These are phyloP conservation scores for Orchesella flavescens DNA, from an alignment of 2,888 invertebrate genomes.

Conservation along the genomic window DNA sequence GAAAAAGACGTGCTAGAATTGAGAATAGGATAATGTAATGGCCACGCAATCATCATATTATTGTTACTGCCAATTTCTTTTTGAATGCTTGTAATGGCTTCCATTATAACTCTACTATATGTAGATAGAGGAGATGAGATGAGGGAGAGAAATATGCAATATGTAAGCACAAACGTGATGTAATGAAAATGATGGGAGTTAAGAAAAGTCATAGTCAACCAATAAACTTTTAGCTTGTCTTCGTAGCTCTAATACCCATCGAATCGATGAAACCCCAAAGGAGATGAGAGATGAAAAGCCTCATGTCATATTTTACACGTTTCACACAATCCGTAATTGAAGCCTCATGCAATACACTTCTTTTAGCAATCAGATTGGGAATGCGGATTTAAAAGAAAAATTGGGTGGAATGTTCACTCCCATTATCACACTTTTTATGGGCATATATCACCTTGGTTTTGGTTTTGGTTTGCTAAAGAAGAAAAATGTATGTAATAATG, in stretches of 20 bases:
- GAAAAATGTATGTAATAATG: too few relatives aligned
- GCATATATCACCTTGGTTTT: too few relatives aligned
- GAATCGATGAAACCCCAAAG: too few relatives aligned
- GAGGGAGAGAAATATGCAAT: too few relatives aligned
- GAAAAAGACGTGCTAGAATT: background rate
- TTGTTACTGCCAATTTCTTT: constrained; percentile 26
- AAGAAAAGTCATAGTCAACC: constrained; percentile 30
- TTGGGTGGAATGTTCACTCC: too few relatives aligned
- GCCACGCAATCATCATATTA: constrained; percentile 21
- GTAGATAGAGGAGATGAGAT: too few relatives aligned
- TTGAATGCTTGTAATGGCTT: background rate
- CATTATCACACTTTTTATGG: too few relatives aligned
- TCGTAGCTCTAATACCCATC: constrained; percentile 33
- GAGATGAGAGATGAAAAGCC: too few relatives aligned
- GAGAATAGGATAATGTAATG: background rate
- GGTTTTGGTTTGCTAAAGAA: too few relatives aligned
- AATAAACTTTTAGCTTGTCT: constrained; percentile 38
- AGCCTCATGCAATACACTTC: constrained; percentile 29
- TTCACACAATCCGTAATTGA: constrained; percentile 15
- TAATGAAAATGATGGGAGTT: constrained; percentile 26
- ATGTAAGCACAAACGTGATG: too few relatives aligned
- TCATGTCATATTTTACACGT: background rate
- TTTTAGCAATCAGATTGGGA: constrained; percentile 21
- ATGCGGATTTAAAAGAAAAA: background rate
- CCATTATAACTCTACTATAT: background rate